Base-by-base conservation (phyloP, 2,888 invertebrate species). In the Drosophila setosimentum region DNA sequence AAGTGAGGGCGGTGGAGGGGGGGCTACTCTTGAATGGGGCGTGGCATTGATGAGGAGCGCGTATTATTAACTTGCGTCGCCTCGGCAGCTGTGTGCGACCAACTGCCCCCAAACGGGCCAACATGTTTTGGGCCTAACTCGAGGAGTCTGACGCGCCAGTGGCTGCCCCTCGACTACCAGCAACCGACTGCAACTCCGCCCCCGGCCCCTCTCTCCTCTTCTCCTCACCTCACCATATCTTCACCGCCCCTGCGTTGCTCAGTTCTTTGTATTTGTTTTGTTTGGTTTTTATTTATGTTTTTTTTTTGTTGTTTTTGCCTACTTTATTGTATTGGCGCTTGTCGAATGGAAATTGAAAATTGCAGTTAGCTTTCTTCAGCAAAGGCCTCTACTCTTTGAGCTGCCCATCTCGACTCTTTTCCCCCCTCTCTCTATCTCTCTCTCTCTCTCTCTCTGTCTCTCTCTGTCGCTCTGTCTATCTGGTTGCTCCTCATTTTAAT, bases 301-400 rank as follows among this genome's bases (percentile, higher is more conserved):
- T 51, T 27, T 50, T n/a, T 61, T 78, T 78, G 75, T 40, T 59
- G 66, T 40, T 63, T 73, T 78, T 78, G 75, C 87, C 89, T 87
- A 89, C 87, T 86, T 89, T 86, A 86, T 82, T 83, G 77, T 83
- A 80, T 82, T 82, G 81, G 81, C 81, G 80, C 79, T 85, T 89
- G 85, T 84, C 87, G 82, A 90, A 89, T 87, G 89, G 83, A 87
- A 90, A 89, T 84, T 90, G 90, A 88, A 90, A 80, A 88, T 90
- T 83, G 86, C 88, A 86, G 87, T 87, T 90, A 86, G 78, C 85
- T 87, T 85, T 87, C 85, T 73, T 84, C 76, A 51, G 51, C 24
- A 18, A 8, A 24, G 45, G 24, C 45, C 45, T 45, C 45, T 16
- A 45, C 45, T 45, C 45, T 45, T 24, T 45, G 45, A 24, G 18